phyloP scores from a whole-genome alignment of 2,797 vertebrate species.

The Iguana delicatissima region DNA sequence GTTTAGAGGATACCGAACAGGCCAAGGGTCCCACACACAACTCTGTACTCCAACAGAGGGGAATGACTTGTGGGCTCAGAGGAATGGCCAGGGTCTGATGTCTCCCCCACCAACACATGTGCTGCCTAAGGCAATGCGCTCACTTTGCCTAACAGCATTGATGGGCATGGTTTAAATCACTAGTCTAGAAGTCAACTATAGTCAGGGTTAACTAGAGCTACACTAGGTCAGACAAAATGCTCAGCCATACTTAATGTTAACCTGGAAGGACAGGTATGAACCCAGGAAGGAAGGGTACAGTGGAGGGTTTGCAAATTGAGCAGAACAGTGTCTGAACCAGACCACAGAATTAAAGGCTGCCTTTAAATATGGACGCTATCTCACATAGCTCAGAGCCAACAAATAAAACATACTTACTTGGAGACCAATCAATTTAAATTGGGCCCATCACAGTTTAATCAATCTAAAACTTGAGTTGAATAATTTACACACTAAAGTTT shows the following conservation, averaged over 20 bases:
- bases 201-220: not conserved
- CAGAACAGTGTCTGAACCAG: not conserved
- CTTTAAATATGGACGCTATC: not conserved
- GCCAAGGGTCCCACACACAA: no score
- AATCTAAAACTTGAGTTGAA: not conserved
- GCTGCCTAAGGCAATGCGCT: not conserved
- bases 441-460: not conserved
- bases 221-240: not conserved
- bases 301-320: not conserved
- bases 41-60: not conserved
- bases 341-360: not conserved
- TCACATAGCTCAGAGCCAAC: not conserved
- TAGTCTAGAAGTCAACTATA: not conserved
- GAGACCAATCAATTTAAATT: not conserved
- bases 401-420: not conserved
- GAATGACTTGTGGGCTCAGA: not conserved
- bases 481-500: conserved; percentile 8
- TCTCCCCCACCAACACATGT: no score
- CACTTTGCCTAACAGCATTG: not conserved
- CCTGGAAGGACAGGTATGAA: not conserved
- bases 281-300: not conserved
- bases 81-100: not conserved
- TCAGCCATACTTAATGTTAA: not conserved
- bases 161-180: not conserved
- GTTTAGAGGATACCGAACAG: no score